Conservation (phyloP, 2,797 vertebrate species). For the Danio kyathit region DNA sequence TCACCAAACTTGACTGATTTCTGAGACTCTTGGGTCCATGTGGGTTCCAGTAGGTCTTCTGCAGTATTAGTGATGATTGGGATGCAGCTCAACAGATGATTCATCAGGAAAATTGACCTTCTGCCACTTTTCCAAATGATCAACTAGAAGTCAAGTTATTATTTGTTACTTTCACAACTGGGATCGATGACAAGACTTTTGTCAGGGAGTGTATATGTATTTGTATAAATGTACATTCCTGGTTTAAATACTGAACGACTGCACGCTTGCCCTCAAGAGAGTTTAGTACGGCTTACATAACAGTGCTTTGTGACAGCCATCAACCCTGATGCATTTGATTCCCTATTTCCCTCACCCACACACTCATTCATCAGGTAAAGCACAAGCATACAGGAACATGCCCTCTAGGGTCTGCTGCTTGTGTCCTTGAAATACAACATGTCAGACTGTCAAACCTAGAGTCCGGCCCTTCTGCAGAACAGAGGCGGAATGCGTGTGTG, state of each 20-base stretch:
- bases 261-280: conserved; percentile 23
- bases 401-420: conserved; percentile 18
- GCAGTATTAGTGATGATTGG: too few species aligned
- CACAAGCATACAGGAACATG: background rate
- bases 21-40: too few species aligned
- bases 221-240: conserved; percentile 25
- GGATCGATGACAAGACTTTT: too few species aligned
- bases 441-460: background rate
- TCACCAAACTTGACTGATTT: too few species aligned
- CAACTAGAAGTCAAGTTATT: too few species aligned
- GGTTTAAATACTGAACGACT: conserved; percentile 31
- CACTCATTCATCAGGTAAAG: conserved; percentile 20
- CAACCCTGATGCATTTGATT: background rate
- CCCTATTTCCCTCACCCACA: background rate
- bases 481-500: background rate
- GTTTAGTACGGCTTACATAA: conserved; percentile 41
- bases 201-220: background rate
- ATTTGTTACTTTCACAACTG: too few species aligned
- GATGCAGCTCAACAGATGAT: too few species aligned
- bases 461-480: background rate
- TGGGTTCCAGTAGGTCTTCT: too few species aligned
- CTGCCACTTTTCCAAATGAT: background rate
- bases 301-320: conserved; percentile 30
- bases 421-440: conserved; percentile 19
- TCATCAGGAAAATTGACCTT: too few species aligned